Conservation (phyloP, 2,113 vertebrate genomes). For the Promerops cafer region DNA sequence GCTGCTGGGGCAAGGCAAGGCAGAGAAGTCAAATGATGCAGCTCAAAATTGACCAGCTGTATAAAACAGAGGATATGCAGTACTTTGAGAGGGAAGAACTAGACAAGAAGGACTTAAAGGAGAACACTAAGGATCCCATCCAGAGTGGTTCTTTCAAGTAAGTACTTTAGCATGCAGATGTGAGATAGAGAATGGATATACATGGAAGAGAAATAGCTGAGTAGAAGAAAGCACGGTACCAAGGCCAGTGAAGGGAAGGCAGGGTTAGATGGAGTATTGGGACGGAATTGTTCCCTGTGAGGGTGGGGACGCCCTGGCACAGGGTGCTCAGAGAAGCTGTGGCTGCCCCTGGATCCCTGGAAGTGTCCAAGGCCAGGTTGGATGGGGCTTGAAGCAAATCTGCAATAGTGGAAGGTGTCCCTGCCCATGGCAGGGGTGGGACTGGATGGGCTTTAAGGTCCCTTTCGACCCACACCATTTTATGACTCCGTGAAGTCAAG, state of each 20-base stretch:
- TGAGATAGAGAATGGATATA: not conserved
- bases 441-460: not conserved
- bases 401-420: not conserved
- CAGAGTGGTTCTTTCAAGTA: not conserved
- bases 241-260: not conserved
- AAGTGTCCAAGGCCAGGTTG: not conserved
- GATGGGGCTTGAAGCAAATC: not conserved
- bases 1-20: not conserved
- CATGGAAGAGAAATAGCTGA: not conserved
- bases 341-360: not conserved
- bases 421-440: not conserved
- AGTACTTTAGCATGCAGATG: not conserved
- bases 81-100: not conserved
- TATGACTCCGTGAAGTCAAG: not conserved
- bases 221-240: not conserved
- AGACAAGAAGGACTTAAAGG: not conserved
- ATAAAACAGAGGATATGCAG: not conserved
- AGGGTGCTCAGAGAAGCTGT: not conserved
- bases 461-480: not conserved
- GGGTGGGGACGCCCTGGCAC: not conserved
- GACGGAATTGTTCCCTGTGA: not conserved
- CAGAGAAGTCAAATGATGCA: not conserved
- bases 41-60: not conserved
- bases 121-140: not conserved
- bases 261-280: accelerated